Base-by-base conservation (phyloP, 53 echinoderm and acorn worm species). In the Paracentrotus lividus region DNA sequence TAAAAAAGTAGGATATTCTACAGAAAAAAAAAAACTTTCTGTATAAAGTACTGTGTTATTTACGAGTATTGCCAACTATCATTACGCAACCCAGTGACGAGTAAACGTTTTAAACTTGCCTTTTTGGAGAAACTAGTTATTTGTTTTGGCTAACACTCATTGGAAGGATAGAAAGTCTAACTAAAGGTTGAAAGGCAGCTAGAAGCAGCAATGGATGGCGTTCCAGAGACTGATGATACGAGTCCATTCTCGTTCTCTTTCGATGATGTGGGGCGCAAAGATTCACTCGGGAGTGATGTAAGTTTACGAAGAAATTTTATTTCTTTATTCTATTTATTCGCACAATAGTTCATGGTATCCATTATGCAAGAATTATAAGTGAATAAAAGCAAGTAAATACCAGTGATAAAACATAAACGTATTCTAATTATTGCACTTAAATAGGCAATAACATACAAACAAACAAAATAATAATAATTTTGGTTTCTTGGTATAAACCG, bases 161-260 rank as follows among this genome's bases (percentile, higher is more conserved):
- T 81, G n/a, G 42, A 42, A 45, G 81, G 81, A 81, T 4, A 72
- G 27, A 72, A 20, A 1, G 16, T 72, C 20, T 3, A 72, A 7
- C 2, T 3, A 40, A 38, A 38, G 38, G 38, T 38, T 69, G 1
- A 45, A 78, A 45, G 3, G n/a, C n/a, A n/a, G n/a, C n/a, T n/a
- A n/a, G n/a, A n/a, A n/a, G n/a, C n/a, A n/a, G 26, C n/a, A n/a
- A 81, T 81, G 81, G 81, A 81, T 47, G 81, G 81, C 2, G 33
- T 47, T n/a, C 81, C 81, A 27, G 81, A 81, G 3, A 9, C 81
- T 45, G 81, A 81, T 4, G 81, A 81, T 1, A 47, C 49, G 9
- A 81, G 49, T 16, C 81, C 81, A 2, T 81, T 81, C 26, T 0
- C 81, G 10, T 45, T n/a, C 44, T 81, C 81, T 26, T 81, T 45